Conservation (phyloP, 1,140 invertebrate genomes). For the Ostrea edulis region DNA sequence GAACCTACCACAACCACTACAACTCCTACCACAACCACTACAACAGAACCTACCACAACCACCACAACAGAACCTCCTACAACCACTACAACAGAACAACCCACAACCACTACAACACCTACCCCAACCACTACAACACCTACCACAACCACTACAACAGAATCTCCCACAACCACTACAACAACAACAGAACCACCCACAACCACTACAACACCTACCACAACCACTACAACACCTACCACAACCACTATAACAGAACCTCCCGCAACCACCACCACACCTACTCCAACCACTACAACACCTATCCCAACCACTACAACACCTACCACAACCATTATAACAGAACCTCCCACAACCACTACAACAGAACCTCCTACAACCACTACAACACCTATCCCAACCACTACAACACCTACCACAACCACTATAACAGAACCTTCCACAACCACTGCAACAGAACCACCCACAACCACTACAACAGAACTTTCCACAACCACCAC, state of each 20-base stretch:
- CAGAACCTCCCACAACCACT: neutral
- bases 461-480: neutral
- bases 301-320: neutral
- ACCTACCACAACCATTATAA: neutral
- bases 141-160: neutral
- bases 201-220: neutral
- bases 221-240: neutral
- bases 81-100: neutral
- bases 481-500: neutral
- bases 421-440: constrained; percentile 6
- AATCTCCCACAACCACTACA: neutral
- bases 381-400: neutral
- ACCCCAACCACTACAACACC: neutral
- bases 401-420: neutral
- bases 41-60: neutral
- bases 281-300: neutral
- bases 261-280: neutral
- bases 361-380: neutral
- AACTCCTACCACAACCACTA: neutral
- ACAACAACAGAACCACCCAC: neutral
- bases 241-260: neutral
- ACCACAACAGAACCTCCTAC: neutral
- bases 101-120: neutral
- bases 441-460: neutral
- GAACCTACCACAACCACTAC: neutral